Conservation (phyloP, 2,113 vertebrate species). For the Corvus cornix region DNA sequence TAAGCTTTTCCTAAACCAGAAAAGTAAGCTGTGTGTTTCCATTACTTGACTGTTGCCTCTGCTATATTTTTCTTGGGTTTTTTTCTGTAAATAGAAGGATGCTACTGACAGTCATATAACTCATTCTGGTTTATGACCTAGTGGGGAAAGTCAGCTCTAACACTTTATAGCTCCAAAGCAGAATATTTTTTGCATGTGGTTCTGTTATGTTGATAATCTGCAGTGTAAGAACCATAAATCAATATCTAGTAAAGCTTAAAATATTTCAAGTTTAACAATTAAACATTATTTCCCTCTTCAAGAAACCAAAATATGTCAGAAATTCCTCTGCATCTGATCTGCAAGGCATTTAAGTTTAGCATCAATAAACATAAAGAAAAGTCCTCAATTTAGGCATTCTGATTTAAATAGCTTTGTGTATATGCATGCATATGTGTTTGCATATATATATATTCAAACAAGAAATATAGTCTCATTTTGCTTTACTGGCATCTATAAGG, state of each 20-base stretch:
- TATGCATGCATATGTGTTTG: accelerated
- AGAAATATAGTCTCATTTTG: not conserved
- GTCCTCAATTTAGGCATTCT: not conserved
- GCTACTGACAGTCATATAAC: not conserved
- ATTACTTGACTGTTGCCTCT: not conserved
- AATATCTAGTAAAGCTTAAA: not conserved
- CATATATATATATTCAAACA: not conserved
- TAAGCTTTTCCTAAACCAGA: not conserved
- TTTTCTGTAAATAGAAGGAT: constrained; percentile 1
- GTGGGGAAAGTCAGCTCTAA: not conserved
- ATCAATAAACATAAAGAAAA: not conserved
- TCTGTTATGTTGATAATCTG: not conserved
- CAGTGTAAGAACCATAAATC: not conserved
- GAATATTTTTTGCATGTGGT: not conserved
- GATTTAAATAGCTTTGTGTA: not conserved
- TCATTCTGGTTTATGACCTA: constrained; percentile 10
- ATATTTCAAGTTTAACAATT: not conserved
- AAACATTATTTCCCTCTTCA: not conserved
- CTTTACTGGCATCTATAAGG: not conserved
- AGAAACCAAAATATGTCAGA: not conserved
- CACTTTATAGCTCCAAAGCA: not conserved
- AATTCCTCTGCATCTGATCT: not conserved
- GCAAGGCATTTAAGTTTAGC: not conserved
- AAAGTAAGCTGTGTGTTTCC: not conserved
- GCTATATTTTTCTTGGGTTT: not conserved